Base-by-base conservation (phyloP, 2,888 invertebrate species). In the Eretmocerus hayati region DNA sequence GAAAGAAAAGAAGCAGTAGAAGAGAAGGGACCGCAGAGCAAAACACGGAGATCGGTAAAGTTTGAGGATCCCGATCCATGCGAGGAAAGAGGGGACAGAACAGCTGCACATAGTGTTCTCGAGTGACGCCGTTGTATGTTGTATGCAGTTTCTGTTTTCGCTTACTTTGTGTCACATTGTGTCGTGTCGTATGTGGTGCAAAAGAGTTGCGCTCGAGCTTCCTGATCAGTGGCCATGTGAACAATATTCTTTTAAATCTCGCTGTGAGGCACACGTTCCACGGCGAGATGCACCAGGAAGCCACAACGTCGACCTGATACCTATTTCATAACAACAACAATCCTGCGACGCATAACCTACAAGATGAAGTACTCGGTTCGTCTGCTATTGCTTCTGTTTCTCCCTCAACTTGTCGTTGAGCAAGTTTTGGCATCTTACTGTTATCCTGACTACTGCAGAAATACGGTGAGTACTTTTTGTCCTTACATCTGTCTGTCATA, bases 361-460 rank as follows among this genome's bases (percentile, higher is more conserved):
- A 26, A 26, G 8, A 26, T 26, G 26, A 9, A 26, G 8, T 6
- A 26, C 6, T n/a, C n/a, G n/a, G n/a, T n/a, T n/a, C n/a, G n/a
- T n/a, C n/a, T n/a, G n/a, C n/a, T n/a, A n/a, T 6, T 11, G 26
- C 26, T 26, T 6, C 26, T 26, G 26, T 26, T 26, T 6, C 6
- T 26, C 26, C 11, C 26, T 11, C 11, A 11, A 9, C 11, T 6
- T 11, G 26, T 26, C 26, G 26, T 26, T 11, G 26, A 11, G 26
- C 6, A 6, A n/a, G 33, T 16, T 33, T 39, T 43, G 20, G 59
- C 57, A 16, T 58, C 55, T 8, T 20, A 53, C 46, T 69, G 67
- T 52, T 67, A 62, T 50, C 58, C 67, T 3, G 59, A 65, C 22
- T 62, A 61, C 42, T 69, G 68, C 43, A 57, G 56, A 4, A 61